Percentiles rank a stretch among this genome's conserved stretches.
phyloP scores from a whole-genome alignment of 2,888 invertebrate genomes.

The Chymomyza fuscimana region DNA sequence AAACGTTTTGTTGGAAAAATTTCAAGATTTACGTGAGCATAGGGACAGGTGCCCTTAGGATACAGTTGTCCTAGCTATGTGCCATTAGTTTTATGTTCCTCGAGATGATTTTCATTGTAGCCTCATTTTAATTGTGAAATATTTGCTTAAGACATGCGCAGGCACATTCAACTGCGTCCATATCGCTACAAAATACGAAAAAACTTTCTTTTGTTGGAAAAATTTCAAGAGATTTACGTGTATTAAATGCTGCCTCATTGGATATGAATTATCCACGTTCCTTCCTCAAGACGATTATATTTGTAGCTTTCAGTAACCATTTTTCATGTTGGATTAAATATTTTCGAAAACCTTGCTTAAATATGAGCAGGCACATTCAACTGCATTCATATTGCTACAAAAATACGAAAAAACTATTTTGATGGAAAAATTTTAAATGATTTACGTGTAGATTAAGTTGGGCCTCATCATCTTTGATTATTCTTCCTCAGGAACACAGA shows the following conservation, averaged over 20 bases:
- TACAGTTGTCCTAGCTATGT: not conserved
- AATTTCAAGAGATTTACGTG: constrained; percentile 10
- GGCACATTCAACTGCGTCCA: constrained; percentile 52
- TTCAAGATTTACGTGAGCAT: not conserved
- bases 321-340: not conserved
- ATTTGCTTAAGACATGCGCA: constrained; percentile 34
- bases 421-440: constrained; percentile 33
- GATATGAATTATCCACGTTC: not conserved
- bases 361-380: constrained; percentile 61
- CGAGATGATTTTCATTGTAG: not conserved
- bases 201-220: constrained; percentile 12
- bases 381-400: constrained; percentile 57
- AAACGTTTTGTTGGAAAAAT: constrained; percentile 5
- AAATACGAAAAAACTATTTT: constrained; percentile 47
- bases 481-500: not conserved
- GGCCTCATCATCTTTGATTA: not conserved
- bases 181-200: constrained; percentile 43
- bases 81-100: not conserved
- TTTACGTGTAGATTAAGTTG: not conserved
- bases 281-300: not conserved
- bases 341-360: not conserved
- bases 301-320: not conserved
- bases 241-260: not conserved
- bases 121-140: not conserved
- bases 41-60: not conserved